Base-by-base conservation (phyloP, 2,113 vertebrate species). In the Todiramphus chloris region DNA sequence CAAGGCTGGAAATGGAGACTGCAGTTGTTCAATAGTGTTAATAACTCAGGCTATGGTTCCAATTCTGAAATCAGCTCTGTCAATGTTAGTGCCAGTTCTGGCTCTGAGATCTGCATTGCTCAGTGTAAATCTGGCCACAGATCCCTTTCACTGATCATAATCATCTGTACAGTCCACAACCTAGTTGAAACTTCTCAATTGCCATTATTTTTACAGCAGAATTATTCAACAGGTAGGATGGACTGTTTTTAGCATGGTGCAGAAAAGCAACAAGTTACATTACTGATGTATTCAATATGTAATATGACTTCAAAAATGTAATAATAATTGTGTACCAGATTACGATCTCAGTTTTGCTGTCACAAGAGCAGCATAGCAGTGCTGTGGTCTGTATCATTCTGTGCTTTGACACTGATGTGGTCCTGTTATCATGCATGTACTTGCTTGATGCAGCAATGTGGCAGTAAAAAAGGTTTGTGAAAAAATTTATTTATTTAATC, bases 241-340 rank as follows among this genome's bases (percentile, higher is more conserved):
- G 35, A 17, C 44, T 46, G 13, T 41, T 27, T 16, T 48, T 31
- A 48, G 53, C 35, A 12, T 76, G 37, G 18, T 3, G 2, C 37
- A 87, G 69, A 39, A 81, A 72, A 81, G 43, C 8, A 10, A 1
- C 5, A 37, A 58, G n/a, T 9, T 46, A 17, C 13, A 6, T 59
- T 43, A 41, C n/a, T 44, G 17, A 59, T 43, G 8, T 51, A 21
- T 55, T 78, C 30, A 73, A 10, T 48, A 16, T 12, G 11, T 17
- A 69, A 58, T 16, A 1, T 2, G 9, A 41, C 63, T 74, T 90
- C 13, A 66, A 4, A 66, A 59, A 39, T 0, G 0, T 10, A 11
- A 1, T 25, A 72, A 2, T 46, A 28, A 46, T 62, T 30, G 2
- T 20, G 10, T 75, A 33, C 44, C 76, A 58, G 84, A 20, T 11